Evolutionary conservation across 1,140 invertebrate genomes (phyloP).

Genomic region (Lepidurus apus): DNA sequence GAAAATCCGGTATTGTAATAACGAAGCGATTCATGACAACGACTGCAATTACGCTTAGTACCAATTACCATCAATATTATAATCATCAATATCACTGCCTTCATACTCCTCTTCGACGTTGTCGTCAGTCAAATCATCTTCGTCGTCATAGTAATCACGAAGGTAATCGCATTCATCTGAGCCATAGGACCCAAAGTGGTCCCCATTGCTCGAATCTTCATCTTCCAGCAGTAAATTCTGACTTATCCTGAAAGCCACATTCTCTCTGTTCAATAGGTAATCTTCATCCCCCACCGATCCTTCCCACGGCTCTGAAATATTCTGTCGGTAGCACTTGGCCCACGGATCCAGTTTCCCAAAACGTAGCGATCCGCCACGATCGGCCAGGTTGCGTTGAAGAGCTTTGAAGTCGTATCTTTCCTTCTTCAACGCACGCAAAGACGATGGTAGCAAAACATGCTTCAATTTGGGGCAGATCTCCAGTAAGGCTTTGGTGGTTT

Average conservation of each 20-base stretch:
- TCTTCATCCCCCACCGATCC: background rate
- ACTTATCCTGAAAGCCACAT: background rate
- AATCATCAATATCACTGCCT: too few species aligned
- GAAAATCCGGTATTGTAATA: too few species aligned
- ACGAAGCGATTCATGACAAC: too few species aligned
- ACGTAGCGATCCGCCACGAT: background rate
- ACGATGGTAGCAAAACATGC: background rate
- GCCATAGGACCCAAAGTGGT: background rate
- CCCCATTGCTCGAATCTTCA: background rate
- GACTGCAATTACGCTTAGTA: too few species aligned
- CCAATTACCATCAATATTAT: too few species aligned
- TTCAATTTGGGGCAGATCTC: background rate
- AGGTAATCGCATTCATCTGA: background rate
- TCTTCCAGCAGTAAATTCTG: background rate
- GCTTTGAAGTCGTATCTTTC: background rate
- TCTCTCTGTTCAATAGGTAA: background rate
- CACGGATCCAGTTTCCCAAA: background rate
- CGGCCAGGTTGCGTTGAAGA: background rate
- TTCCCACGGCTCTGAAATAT: background rate
- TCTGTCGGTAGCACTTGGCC: background rate
- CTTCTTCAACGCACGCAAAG: background rate
- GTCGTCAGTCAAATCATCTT: background rate
- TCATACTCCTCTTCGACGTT: background rate
- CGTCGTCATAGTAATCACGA: background rate
- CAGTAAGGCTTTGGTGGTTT: background rate